Evolutionary conservation across 2,113 vertebrate species (phyloP).

Genomic region (Planiliza haematocheilus): DNA sequence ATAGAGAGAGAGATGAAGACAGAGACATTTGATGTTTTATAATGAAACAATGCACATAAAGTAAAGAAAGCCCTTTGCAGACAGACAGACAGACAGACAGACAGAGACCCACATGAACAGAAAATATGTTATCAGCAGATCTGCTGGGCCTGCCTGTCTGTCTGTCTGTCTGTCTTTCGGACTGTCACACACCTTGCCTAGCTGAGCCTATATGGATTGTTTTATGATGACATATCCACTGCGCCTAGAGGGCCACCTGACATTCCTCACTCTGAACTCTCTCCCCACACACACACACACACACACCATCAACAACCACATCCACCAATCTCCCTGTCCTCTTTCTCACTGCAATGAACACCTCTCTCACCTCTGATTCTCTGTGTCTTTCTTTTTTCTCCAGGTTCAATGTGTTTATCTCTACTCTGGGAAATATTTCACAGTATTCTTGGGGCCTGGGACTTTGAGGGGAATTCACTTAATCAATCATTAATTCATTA

Average conservation of each 20-base stretch:
- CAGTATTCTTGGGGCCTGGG: neutral
- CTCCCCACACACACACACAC: slow-evolving; percentile 47
- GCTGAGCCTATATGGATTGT: slow-evolving; percentile 77
- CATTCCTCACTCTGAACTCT: slow-evolving; percentile 82
- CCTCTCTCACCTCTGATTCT: slow-evolving; percentile 44
- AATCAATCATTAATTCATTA: neutral
- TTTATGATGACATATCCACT: slow-evolving; percentile 86
- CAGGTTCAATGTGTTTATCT: neutral
- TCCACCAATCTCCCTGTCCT: slow-evolving; percentile 40
- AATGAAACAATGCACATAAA: slow-evolving; percentile 27
- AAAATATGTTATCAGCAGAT: slow-evolving; percentile 77
- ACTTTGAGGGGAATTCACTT: neutral
- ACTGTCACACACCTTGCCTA: slow-evolving; percentile 72
- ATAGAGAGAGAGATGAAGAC: neutral
- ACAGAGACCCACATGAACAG: slow-evolving; percentile 40
- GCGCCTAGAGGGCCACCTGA: slow-evolving; percentile 85
- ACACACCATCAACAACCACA: slow-evolving; percentile 43
- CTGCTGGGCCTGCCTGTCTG: slow-evolving; percentile 37
- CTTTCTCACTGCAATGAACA: slow-evolving; percentile 59
- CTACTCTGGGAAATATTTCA: no score
- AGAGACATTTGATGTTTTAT: slow-evolving; percentile 40
- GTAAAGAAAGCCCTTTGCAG: neutral
- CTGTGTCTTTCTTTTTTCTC: slow-evolving; percentile 10
- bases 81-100: slow-evolving; percentile 31
- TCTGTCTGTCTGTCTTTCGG: slow-evolving; percentile 62